Percentiles rank a stretch among this genome's conserved stretches.
Conservation (phyloP, 1,140 invertebrate species). For the Solenopsis invicta region DNA sequence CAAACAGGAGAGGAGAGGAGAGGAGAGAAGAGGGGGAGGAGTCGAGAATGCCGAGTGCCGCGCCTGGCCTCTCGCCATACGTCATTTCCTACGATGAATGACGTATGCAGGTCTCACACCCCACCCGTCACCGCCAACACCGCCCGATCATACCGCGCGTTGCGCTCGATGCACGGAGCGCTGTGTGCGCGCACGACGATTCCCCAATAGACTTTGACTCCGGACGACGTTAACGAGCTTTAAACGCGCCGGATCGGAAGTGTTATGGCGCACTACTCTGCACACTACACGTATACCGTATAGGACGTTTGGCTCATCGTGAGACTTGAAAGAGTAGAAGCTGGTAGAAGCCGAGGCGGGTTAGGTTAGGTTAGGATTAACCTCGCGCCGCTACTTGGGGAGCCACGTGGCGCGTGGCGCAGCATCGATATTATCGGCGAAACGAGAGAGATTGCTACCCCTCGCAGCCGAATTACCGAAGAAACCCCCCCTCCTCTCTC, state of each 20-base stretch:
- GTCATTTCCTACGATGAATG: conserved; percentile 70
- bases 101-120: conserved; percentile 43
- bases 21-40: conserved; percentile 24
- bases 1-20: background rate
- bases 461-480: too few relatives aligned
- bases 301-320: too few relatives aligned
- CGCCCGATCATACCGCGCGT: background rate
- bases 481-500: too few relatives aligned
- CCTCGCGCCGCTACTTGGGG: background rate
- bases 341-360: background rate
- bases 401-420: conserved; percentile 48
- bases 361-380: conserved; percentile 46
- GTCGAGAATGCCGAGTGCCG: conserved; percentile 56
- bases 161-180: background rate
- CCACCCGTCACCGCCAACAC: conserved; percentile 22
- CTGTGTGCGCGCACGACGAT: too few relatives aligned
- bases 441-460: conserved; percentile 12
- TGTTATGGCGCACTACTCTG: too few relatives aligned
- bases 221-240: too few relatives aligned
- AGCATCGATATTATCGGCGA: conserved; percentile 4
- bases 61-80: conserved; percentile 48
- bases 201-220: conserved; percentile 15
- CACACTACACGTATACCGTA: too few relatives aligned
- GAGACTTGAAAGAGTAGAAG: too few relatives aligned
- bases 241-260: too few relatives aligned